Base-by-base conservation (phyloP, 1,140 invertebrate species). In the Eriocheir sinensis region DNA sequence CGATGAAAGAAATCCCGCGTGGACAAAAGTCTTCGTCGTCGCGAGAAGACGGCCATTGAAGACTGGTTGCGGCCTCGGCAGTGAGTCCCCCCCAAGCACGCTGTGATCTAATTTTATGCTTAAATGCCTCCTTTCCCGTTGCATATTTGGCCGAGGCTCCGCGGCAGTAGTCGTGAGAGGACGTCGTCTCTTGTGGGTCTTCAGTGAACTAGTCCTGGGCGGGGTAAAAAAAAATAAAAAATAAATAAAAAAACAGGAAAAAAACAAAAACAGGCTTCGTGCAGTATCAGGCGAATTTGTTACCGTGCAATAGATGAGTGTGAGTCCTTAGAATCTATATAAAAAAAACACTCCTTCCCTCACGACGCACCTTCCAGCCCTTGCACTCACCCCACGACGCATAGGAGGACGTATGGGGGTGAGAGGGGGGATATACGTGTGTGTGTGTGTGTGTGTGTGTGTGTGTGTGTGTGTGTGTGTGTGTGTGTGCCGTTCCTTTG, bases 71-170 rank as follows among this genome's bases (percentile, higher is more conserved):
- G 48, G 21, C 48, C 48, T 17, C 48, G 48, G 48, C 21, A 53
- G 12, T 53, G 48, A 53, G 21, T 53, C 48, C 48, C 48, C n/a
- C 48, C 48, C 48, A 53, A 72, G 60, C 60, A n/a, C 60, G 27
- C 21, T 72, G 60, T 72, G 60, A 72, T 72, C 60, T 72, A 72
- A n/a, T 72, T 53, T 53, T 53, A 53, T 72, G 60, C 60, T 72
- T 72, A 72, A 53, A 72, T 72, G 60, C 17, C 60, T 72, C 60
- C 60, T 72, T 27, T 27, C 60, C 60, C n/a, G 27, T 72, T 72
- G 60, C 60, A 72, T 72, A 72, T 72, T 72, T 53, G 48, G 60
- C 60, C 9, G 48, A 53, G 48, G 48, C 48, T 27, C 27, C 60
- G 21, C 60, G 60, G 60, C 60, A 72, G 60, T 72, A 21, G 60